phyloP scores from a whole-genome alignment of 2,797 vertebrate species.

The Dermochelys coriacea region DNA sequence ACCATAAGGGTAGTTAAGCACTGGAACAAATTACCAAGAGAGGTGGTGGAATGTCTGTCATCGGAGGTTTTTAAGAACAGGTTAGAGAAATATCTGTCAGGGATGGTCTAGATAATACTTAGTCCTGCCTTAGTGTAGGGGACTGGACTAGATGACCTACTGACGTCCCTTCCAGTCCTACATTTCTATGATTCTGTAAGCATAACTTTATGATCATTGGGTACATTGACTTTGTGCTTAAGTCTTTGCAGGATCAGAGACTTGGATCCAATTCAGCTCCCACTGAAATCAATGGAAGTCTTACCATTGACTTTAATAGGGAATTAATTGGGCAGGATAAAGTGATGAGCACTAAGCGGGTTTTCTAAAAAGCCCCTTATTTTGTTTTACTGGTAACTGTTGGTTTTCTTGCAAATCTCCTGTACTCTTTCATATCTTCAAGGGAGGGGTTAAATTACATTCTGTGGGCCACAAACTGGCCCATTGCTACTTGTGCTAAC shows the following conservation, averaged over 20 bases:
- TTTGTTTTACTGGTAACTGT: background rate
- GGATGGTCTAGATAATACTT: background rate
- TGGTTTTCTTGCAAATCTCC: background rate
- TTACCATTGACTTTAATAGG: background rate
- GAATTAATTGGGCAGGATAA: background rate
- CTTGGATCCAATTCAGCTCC: too few relatives aligned
- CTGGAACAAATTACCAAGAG: background rate
- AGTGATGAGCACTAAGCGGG: background rate
- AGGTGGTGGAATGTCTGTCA: background rate
- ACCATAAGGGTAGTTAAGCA: background rate
- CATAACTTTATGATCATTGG: too few relatives aligned
- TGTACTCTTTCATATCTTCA: background rate
- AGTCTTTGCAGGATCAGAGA: too few relatives aligned
- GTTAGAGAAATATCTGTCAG: background rate
- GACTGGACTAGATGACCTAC: background rate
- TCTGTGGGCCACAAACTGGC: rapidly evolving
- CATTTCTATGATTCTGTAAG: background rate
- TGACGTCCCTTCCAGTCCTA: background rate
- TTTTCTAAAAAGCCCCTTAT: background rate
- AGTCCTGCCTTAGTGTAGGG: background rate
- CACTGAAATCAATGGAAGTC: too few relatives aligned
- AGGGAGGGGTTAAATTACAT: background rate
- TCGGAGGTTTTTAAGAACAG: background rate
- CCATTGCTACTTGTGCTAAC: background rate
- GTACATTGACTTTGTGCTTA: too few relatives aligned